Evolutionary conservation across 2,888 invertebrate species (phyloP), one percentile per base, ranked within the genome.

Genomic region (Chloroclystis v-ata): DNA sequence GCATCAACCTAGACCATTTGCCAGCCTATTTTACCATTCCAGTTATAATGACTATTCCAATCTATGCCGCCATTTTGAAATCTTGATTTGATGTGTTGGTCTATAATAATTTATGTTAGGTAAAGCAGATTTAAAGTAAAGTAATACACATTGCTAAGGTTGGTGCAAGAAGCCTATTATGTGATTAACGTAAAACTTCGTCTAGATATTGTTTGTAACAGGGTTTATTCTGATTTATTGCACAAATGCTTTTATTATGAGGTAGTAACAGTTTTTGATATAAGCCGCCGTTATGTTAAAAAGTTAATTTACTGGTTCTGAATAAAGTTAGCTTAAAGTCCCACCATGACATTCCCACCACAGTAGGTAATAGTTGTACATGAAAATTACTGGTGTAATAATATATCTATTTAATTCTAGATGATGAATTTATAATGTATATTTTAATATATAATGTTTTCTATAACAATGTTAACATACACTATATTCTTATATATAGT

Each of bases 171-270:
- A n/a, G 40, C 25, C 51, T 4, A 11, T 11, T 0, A 28, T 20
- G 20, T 20, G 20, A 20, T 20, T 20, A 20, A 20, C 67, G 62
- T 61, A 52, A 65, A 59, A 58, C 52, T 51, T 59, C 35, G 38
- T 42, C 43, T 40, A 51, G 33, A 46, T 56, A 58, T 57, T 54
- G 42, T 47, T 59, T 48, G 53, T 59, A 67, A 73, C 76, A 76
- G 75, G 77, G 75, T 72, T 73, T 20, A 20, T 20, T 4, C 20
- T 20, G 20, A 20, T 20, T 61, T 38, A 46, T 39, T 47, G 46
- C 50, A 46, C 43, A 47, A 47, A 30, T 40, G 33, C 20, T 49
- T 41, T 24, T 33, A 24, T 46, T 44, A 44, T 39, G 42, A 42
- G 11, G 57, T 59, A 52, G 50, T 53, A 49, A 49, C 52, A 56